Evolutionary conservation across 2,888 invertebrate genomes (phyloP).

Genomic region (Luperina nickerlii): DNA sequence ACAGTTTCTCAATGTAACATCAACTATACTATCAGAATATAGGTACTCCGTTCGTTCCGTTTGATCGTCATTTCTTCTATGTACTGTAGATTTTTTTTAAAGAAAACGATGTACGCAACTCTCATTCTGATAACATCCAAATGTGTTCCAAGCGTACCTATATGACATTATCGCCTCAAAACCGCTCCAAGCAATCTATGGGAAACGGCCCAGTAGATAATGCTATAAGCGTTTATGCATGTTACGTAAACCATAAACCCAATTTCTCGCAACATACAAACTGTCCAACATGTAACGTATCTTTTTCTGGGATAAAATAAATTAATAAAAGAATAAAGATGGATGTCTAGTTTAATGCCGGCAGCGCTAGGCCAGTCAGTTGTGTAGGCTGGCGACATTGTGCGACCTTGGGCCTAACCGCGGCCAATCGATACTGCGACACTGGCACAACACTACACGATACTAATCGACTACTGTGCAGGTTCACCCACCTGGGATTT

Average conservation of each 20-base stretch:
- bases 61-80: background rate
- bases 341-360: constrained; percentile 31
- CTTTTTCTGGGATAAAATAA: constrained; percentile 19
- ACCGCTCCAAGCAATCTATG: constrained; percentile 22
- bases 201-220: constrained; percentile 36
- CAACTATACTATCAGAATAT: background rate
- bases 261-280: constrained; percentile 31
- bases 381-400: constrained; percentile 68
- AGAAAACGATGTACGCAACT: background rate
- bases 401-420: constrained; percentile 78
- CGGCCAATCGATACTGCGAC: constrained; percentile 80
- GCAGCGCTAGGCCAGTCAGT: constrained; percentile 48
- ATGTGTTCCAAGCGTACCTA: background rate
- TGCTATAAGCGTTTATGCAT: constrained; percentile 23
- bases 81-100: background rate
- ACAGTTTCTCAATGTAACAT: background rate
- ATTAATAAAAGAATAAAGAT: constrained; percentile 10
- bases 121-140: constrained; percentile 29
- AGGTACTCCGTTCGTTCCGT: no score
- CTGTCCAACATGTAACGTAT: background rate
- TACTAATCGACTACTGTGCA: constrained; percentile 42
- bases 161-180: constrained; percentile 7
- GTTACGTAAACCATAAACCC: constrained; percentile 41
- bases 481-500: constrained; percentile 22
- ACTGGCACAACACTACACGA: constrained; percentile 61